Conservation (phyloP, 2,113 vertebrate genomes). For the Spea bombifrons region DNA sequence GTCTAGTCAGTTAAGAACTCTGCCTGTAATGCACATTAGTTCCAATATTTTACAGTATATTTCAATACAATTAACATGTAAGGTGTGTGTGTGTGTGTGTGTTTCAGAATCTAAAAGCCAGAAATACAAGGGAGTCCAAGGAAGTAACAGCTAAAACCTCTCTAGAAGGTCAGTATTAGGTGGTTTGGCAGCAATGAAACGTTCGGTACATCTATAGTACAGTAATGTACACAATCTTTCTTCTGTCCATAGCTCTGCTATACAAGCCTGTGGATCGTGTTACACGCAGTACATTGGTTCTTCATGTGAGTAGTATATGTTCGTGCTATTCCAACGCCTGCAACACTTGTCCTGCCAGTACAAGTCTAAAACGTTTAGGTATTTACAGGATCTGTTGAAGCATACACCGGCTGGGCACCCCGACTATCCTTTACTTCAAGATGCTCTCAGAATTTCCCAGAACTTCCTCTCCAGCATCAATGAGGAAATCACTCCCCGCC, state of each 20-base stretch:
- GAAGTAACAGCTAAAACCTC: conserved; percentile 88
- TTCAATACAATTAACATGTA: not conserved
- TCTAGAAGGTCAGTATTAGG: conserved; percentile 81
- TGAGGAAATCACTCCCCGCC: conserved; percentile 88
- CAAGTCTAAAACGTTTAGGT: not conserved
- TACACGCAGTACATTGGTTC: conserved; percentile 91
- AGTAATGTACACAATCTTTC: conserved; percentile 31
- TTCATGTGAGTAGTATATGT: conserved; percentile 81
- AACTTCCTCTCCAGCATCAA: conserved; percentile 94
- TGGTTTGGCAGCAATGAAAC: not conserved
- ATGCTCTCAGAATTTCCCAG: conserved; percentile 93
- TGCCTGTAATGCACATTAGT: too few relatives aligned
- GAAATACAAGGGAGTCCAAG: conserved; percentile 87
- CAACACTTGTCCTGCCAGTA: not conserved
- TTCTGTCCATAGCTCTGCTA: conserved; percentile 75
- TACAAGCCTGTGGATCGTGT: conserved; percentile 97
- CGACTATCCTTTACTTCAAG: conserved; percentile 80
- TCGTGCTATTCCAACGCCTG: not conserved
- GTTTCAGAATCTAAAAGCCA: conserved; percentile 88
- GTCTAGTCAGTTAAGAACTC: too few relatives aligned
- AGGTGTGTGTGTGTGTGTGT: conserved; percentile 38
- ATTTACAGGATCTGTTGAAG: conserved; percentile 84
- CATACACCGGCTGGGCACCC: conserved; percentile 86
- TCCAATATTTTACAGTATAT: too few relatives aligned
- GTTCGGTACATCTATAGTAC: too few relatives aligned